A percentile compares a stretch with the other conserved stretches of the same genome.
These are phyloP conservation scores for Glaucidium brasilianum DNA, from an alignment of 2,113 vertebrate species.

Conservation along the genomic window DNA sequence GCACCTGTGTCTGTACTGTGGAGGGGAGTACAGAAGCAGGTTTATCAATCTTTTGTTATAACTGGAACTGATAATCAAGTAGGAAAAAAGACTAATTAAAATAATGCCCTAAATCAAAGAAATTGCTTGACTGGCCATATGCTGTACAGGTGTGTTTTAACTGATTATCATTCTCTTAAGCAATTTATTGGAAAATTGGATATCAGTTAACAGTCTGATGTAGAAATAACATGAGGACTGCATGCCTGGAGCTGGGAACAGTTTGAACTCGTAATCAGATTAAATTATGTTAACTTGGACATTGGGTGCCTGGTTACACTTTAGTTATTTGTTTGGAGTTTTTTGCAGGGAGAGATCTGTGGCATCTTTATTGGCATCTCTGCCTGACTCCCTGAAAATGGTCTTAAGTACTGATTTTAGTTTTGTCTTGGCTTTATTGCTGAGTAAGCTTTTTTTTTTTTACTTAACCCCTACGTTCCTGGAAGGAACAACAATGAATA, in stretches of 20 bases:
- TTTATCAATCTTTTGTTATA: conserved; percentile 18
- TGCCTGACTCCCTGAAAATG: not conserved
- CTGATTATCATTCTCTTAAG: conserved; percentile 41
- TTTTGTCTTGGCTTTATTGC: not conserved
- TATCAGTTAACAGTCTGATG: conserved; percentile 37
- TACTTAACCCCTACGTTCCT: not conserved
- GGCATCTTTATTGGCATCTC: not conserved
- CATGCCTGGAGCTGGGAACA: not conserved
- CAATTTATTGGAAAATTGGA: conserved; percentile 61
- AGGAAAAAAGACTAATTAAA: conserved; percentile 41
- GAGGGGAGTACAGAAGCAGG: not conserved
- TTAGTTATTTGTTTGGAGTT: not conserved
- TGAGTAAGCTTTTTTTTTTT: not conserved
- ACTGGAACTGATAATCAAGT: not conserved
- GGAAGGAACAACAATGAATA: not conserved
- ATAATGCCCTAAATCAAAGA: conserved; percentile 33
- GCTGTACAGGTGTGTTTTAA: conserved; percentile 54
- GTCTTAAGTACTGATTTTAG: not conserved
- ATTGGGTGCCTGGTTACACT: not conserved
- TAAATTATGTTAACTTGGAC: conserved; percentile 1
- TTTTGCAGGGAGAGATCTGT: not conserved
- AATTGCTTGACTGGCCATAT: conserved; percentile 48
- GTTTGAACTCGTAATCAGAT: conserved; percentile 24
- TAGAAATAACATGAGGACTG: not conserved
- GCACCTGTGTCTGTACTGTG: not conserved